These are phyloP conservation scores for Psephotus haematonotus DNA, from an alignment of 2,113 vertebrate genomes.

Conservation along the genomic window DNA sequence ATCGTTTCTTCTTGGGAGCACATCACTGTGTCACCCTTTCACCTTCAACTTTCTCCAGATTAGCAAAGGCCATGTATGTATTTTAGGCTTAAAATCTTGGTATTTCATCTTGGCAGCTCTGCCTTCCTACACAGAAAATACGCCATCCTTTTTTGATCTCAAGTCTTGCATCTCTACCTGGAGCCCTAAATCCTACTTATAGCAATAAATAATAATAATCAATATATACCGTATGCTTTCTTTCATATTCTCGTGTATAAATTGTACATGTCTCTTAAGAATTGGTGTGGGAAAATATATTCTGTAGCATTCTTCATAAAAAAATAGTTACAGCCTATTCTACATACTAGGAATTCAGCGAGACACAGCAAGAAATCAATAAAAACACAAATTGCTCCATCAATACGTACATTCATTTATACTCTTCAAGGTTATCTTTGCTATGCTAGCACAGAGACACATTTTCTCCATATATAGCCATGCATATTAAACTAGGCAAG, in stretches of 20 bases:
- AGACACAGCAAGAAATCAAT: constrained; percentile 74
- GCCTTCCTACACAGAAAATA: background rate
- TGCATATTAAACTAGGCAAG: constrained; percentile 58
- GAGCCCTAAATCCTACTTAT: constrained; percentile 26
- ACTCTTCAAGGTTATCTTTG: constrained; percentile 78
- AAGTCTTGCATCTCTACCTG: background rate
- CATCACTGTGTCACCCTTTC: background rate
- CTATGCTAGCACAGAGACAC: constrained; percentile 56
- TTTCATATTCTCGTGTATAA: constrained; percentile 48
- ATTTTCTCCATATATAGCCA: constrained; percentile 61
- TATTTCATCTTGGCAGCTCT: background rate
- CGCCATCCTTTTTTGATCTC: background rate
- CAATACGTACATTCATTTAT: constrained; percentile 76
- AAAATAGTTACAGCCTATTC: constrained; percentile 59
- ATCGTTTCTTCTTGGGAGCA: background rate
- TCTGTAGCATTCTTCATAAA: constrained; percentile 56
- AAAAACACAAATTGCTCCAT: constrained; percentile 77
- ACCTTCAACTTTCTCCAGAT: background rate
- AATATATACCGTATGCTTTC: constrained; percentile 7
- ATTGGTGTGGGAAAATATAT: constrained; percentile 28
- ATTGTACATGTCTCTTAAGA: constrained; percentile 44
- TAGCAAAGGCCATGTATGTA: background rate
- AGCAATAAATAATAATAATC: constrained; percentile 52
- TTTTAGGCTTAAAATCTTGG: background rate
- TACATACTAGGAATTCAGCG: constrained; percentile 62